Base-by-base conservation (phyloP, 2,888 invertebrate species). In the Drosophila parthenogenetica region DNA sequence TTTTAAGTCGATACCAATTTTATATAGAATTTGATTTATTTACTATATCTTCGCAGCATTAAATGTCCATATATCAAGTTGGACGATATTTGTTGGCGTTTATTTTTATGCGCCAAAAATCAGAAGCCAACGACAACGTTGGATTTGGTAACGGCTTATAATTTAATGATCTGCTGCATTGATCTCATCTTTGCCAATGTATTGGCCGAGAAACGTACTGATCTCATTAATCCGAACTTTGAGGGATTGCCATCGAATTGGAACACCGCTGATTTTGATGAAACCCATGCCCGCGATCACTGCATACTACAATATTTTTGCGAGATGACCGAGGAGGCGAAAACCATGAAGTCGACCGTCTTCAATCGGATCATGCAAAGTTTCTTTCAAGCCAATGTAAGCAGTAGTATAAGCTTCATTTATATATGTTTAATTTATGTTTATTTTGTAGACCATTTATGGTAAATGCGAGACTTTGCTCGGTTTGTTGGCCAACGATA, bases 121-220 rank as follows among this genome's bases (percentile, higher is more conserved):
- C 96, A 97, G 90, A 96, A 97, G 89, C 95, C 96, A 43, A 95
- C 95, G 58, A 96, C 97, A 25, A 96, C 96, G 50, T 97, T 98
- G 90, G 99, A 99, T 92, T 93, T 99, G 62, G 98, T 99, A 1
- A 98, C 97, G 90, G 98, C 98, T 74, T 98, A 97, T 90, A 98
- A 99, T 92, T 93, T 99, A 50, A 93, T 99, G 51, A 93, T 98
- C 63, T 97, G 97, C 65, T 97, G 98, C 91, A 94, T 98, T 78
- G 99, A 99, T 93, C 95, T 97, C 90, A 95, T 98, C 59, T 99
- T 96, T 92, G 94, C 94, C 66, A 98, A 98, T 93, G 97, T 97
- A 37, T 94, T 97, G 68, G 93, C 96, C 89, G 94, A 96, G 57
- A 95, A 95, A 86, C 93, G 97, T 73, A 94, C 94, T 87, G 98